Base-by-base conservation (phyloP, 2,888 invertebrate genomes). In the Tinea pellionella region DNA sequence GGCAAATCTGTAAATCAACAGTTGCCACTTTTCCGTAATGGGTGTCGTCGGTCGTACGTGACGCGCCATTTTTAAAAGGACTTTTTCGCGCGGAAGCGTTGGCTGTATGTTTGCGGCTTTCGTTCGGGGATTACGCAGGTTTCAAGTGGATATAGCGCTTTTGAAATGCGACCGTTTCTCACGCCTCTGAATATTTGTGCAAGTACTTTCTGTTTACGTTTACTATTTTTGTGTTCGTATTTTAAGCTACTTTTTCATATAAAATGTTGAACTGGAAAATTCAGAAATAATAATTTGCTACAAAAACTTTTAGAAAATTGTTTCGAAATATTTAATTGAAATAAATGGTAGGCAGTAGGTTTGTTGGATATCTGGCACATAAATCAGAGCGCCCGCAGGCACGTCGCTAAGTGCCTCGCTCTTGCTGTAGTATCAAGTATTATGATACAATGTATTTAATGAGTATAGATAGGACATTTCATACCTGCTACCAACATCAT, bases 21-120 rank as follows among this genome's bases (percentile, higher is more conserved):
- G 69, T 72, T 69, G 74, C 75, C 83, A 83, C 87, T 87, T 78
- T 78, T 69, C 78, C 74, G 80, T 88, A 88, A 88, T 88, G 88
- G 88, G 80, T 77, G 80, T 77, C 78, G 79, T 59, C 73, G 73
- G 69, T 73, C 77, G 87, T 82, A 86, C 86, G 86, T 86, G 86
- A 85, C 86, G 77, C 78, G 80, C 81, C 86, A 87, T 86, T 87
- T 87, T 86, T 87, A 82, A 86, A 82, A 78, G 83, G 87, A 86
- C 86, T 87, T 87, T 87, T 87, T 86, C 86, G 85, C 85, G 75
- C 75, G 73, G 75, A 69, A 73, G 69, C 74, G 55, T 59, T 66
- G 37, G 67, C 70, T 85, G 15, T 11, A 15, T 59, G 84, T 85
- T 85, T 85, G 80, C 72, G 65, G 63, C 43, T 47, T 43, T 43